Evolutionary conservation across 2,113 vertebrate species (phyloP), one percentile per base, ranked within the genome.

Genomic region (Osmerus mordax): DNA sequence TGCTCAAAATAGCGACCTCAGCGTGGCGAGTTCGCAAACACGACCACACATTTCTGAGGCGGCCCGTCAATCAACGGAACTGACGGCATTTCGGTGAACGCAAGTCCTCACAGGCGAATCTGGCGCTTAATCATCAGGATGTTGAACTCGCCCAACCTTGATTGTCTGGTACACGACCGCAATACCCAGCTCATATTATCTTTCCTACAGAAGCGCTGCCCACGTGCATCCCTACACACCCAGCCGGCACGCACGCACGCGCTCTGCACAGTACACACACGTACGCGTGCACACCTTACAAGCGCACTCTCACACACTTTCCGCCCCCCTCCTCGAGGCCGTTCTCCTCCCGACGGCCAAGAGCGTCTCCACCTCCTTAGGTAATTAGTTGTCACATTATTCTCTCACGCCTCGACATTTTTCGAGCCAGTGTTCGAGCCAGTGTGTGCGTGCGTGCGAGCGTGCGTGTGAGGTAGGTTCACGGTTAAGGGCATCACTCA

Each of bases 51-150:
- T 67, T 77, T 65, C 56, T 78, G 53, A n/a, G n/a, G 73, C 58
- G 70, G 59, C 82, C 82, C 86, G 84, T 78, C 86, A 88, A 81
- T 88, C 83, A 87, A 77, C 55, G 67, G 83, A 86, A 80, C 87
- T 84, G 88, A 81, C 72, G 76, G 70, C 76, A 59, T 18, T 66
- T 61, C 23, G 79, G 32, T 70, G 68, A 83, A 79, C 77, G 78
- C 18, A 16, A 74, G 78, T 82, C 67, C 74, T 68, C 71, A 78
- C 70, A 54, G 62, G 71, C 72, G 77, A 86, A 28, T 64, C 77
- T 4, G 72, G 78, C 64, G 75, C 69, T 78, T 83, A 80, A 83
- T 89, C 87, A 84, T 81, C 85, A 83, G 80, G 77, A 82, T 87
- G 84, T 87, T 84, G 84, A 67, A 69, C 71, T 69, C 8, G 55